Evolutionary conservation across 2,797 vertebrate species (phyloP), one percentile per base, ranked within the genome.

Genomic region (Periophthalmus magnuspinnatus): DNA sequence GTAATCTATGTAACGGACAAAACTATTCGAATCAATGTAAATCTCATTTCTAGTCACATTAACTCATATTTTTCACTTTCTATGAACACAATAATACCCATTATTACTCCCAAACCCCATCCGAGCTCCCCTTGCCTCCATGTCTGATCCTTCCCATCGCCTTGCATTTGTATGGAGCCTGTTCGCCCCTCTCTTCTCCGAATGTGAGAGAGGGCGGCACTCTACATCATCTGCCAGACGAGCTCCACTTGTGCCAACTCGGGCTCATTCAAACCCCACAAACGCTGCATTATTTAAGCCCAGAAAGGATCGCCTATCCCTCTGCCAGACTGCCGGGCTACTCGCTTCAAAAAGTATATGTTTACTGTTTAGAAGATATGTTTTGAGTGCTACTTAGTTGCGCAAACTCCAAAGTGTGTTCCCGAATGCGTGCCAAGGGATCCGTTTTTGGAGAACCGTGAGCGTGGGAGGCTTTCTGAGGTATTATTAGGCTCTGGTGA

Each of bases 251-350:
- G 62, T 85, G 90, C 91, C 91, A 92, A 79, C 81, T 88, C 67
- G 73, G 85, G 85, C 90, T 91, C 80, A 89, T 88, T 84, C 74
- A 81, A 50, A 80, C 72, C 73, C 78, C 90, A 91, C 87, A 93
- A 89, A 83, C 38, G 74, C 50, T 78, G 84, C 79, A 89, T 93
- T 93, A 91, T 92, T 87, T 75, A 81, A 69, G 65, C 89, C 67
- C 72, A 78, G 78, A 89, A 87, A 70, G 81, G 81, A 76, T 81
- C 69, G 58, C 63, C 60, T 73, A 81, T 78, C 65, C 6, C 78
- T 60, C 72, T 74, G 83, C 86, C 86, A 81, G 78, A 67, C 82
- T 34, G 55, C 80, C 36, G 67, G 76, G 81, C 78, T 75, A 64
- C 78, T 79, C 67, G 79, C 81, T 81, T 74, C 69, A 68, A 54